Base-by-base conservation (phyloP, 2,797 vertebrate species). In the Babyrousa celebensis region DNA sequence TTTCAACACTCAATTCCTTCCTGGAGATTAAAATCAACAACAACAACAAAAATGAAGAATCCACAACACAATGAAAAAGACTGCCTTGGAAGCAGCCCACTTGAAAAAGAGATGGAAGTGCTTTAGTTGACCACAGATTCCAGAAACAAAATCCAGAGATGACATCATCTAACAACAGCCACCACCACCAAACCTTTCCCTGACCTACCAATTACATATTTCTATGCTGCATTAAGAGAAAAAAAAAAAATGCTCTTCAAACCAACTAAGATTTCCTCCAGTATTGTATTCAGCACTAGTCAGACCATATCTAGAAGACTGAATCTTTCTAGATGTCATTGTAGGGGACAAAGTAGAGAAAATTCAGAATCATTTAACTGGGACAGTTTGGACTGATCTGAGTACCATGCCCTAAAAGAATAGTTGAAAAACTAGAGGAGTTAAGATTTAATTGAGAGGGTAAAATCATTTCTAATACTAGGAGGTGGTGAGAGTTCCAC, bases 141-240 rank as follows among this genome's bases (percentile, higher is more conserved):
- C 40, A 93, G 18, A 32, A 88, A 85, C n/a, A 48, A 89, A 96
- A 93, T 7, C 12, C 40, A 58, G 77, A 54, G 21, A 80, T 84
- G 54, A 79, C 68, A 16, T 75, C 60, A 18, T 17, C 25, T 32
- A 68, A 79, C 15, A 27, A 56, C 1, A 56, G 43, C 56, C 27
- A n/a, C 12, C 10, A 9, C 40, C 85, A 89, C 48, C n/a, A 84
- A 29, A 29, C 8, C 60, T 75, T 77, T 27, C n/a, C 72, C 58
- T 60, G 78, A 48, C 14, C 68, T 2, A 2, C 15, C 20, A 77
- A 65, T 11, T 92, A 43, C 54, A 71, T 25, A 52, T 18, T 85
- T 96, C 23, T 70, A 27, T 27, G 36, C 63, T 87, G 20, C 5
- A 43, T n/a, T 70, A 68, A 77, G 15, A 91, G 16, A 84, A 78